Conservation (phyloP, 1,140 invertebrate genomes). For the Solenopsis invicta region DNA sequence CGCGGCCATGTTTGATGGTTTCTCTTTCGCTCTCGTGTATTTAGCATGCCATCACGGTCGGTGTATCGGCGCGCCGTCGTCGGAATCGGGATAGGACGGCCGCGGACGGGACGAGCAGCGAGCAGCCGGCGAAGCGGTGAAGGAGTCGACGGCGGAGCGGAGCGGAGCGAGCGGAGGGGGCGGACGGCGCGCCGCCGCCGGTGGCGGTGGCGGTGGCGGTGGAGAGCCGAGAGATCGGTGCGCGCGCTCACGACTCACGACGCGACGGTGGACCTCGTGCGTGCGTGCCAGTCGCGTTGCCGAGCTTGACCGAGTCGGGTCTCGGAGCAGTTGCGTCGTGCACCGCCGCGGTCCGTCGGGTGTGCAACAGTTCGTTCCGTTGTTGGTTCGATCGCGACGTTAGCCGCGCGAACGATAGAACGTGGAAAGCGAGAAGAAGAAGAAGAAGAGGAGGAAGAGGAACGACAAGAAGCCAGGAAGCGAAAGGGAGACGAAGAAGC, state of each 20-base stretch:
- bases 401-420: constrained; percentile 36
- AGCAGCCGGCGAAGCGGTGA: constrained; percentile 21
- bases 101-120: constrained; percentile 68
- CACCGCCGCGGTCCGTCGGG: constrained; percentile 46
- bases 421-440: not conserved
- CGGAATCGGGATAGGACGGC: not conserved
- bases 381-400: too few relatives aligned
- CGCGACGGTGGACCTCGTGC: constrained; percentile 75
- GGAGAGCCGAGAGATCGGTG: constrained; percentile 57
- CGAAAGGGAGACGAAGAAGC: too few relatives aligned
- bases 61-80: constrained; percentile 47
- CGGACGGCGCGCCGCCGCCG: too few relatives aligned
- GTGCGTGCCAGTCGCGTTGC: constrained; percentile 72
- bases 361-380: constrained; percentile 67
- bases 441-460: not conserved
- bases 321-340: not conserved
- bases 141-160: not conserved
- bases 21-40: constrained; percentile 76
- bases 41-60: constrained; percentile 79
- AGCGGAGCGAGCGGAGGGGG: not conserved
- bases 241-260: constrained; percentile 57
- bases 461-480: too few relatives aligned
- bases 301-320: constrained; percentile 68
- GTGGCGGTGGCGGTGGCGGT: not conserved
- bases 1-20: constrained; percentile 79